Base-by-base conservation (phyloP, 2,113 vertebrate species). In the Oostethus manadensis region DNA sequence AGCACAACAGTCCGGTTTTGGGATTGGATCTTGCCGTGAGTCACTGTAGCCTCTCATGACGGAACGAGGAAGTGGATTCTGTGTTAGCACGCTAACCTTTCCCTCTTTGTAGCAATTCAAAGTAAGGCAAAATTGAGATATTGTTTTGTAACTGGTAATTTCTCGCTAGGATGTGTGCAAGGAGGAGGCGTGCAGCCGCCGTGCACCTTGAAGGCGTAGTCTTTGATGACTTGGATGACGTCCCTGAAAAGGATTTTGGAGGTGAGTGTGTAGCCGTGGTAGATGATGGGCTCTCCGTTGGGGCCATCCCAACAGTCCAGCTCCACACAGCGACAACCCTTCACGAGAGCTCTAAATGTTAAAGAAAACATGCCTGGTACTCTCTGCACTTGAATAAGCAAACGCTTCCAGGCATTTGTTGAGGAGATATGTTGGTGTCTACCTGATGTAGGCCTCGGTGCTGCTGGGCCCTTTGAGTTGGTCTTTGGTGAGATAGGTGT, bases 381-480 rank as follows among this genome's bases (percentile, higher is more conserved):
- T 18, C 17, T 46, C 29, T 33, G 16, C 17, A 17, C 8, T 17
- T 46, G 6, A 18, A n/a, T 18, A 46, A 9, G 18, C 8, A 46
- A 18, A 18, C 6, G 45, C 45, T 8, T 9, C 17, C 8, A 9
- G 45, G 6, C 17, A 6, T 8, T 18, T 1, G 18, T 18, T 33
- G 23, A 26, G 23, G 23, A 26, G 5, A 26, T 26, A 26, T 5
- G 23, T 9, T 10, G 4, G 3, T 2, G 38, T 10, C 49, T 89
- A 94, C 97, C 92, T 92, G 74, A 99, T 94, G 61, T 98, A 99
- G 81, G 94, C 97, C 71, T 98, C 97, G 0, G 90, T 95, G 85
- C 97, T 99, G 92, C 97, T 99, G 26, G 94, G 93, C 3, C 95
- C 96, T 23, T 84, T 93, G 62, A 99, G 82, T 74, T 99, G 97